Conservation (phyloP, 2,888 invertebrate genomes). For the Physocephala rufipes region DNA sequence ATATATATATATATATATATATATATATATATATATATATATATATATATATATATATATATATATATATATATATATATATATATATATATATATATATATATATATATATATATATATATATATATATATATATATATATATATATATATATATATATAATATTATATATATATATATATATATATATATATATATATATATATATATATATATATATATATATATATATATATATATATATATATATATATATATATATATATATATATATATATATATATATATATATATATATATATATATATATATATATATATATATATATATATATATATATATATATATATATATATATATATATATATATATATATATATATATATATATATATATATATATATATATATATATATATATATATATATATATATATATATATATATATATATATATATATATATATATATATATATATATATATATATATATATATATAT, state of each 20-base stretch:
- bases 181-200: constrained; percentile 40
- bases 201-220: constrained; percentile 42
- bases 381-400: constrained; percentile 23
- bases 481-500: constrained; percentile 23
- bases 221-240: constrained; percentile 39
- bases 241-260: constrained; percentile 33
- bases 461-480: constrained; percentile 33
- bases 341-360: constrained; percentile 38
- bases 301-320: constrained; percentile 42
- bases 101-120: constrained; percentile 30
- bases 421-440: constrained; percentile 42
- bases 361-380: constrained; percentile 29
- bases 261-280: constrained; percentile 23
- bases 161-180: constrained; percentile 24
- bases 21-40: constrained; percentile 42
- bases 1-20: constrained; percentile 36
- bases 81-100: constrained; percentile 28
- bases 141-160: constrained; percentile 40
- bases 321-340: too few species aligned
- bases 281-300: constrained; percentile 30
- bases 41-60: too few species aligned
- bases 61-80: constrained; percentile 34
- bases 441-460: constrained; percentile 39
- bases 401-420: constrained; percentile 40
- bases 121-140: constrained; percentile 39